phyloP scores from a whole-genome alignment of 2,113 vertebrate species.

The Indicator indicator region DNA sequence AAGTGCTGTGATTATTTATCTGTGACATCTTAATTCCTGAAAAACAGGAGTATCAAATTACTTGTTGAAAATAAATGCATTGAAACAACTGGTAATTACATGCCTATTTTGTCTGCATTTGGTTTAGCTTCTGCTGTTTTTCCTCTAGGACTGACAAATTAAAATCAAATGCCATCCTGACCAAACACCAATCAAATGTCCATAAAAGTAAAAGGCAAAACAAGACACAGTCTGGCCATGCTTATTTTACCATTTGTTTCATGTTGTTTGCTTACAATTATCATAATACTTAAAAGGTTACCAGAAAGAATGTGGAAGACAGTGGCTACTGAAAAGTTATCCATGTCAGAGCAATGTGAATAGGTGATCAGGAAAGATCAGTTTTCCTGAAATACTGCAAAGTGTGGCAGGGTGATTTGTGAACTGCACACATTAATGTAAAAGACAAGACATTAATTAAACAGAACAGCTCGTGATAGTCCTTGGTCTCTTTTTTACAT shows the following conservation, averaged over 20 bases:
- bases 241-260: conserved; percentile 45
- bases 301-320: conserved; percentile 10
- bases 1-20: conserved; percentile 69
- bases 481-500: background rate
- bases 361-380: conserved; percentile 12
- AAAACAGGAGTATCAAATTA: conserved; percentile 69
- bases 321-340: conserved; percentile 12
- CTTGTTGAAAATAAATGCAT: conserved; percentile 68
- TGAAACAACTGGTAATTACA: conserved; percentile 71
- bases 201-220: conserved; percentile 39
- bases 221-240: background rate
- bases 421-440: conserved; percentile 10
- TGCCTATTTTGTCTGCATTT: conserved; percentile 63
- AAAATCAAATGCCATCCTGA: conserved; percentile 25
- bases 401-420: conserved; percentile 57
- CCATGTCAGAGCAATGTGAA: conserved; percentile 1
- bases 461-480: conserved; percentile 43
- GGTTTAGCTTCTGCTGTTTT: conserved; percentile 60
- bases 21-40: conserved; percentile 73
- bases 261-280: conserved; percentile 45
- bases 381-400: conserved; percentile 3
- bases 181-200: conserved; percentile 11
- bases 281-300: conserved; percentile 51
- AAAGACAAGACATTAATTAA: conserved; percentile 53
- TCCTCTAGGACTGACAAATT: conserved; percentile 51